Conservation (phyloP, 2,113 vertebrate genomes). For the Numenius arquata region DNA sequence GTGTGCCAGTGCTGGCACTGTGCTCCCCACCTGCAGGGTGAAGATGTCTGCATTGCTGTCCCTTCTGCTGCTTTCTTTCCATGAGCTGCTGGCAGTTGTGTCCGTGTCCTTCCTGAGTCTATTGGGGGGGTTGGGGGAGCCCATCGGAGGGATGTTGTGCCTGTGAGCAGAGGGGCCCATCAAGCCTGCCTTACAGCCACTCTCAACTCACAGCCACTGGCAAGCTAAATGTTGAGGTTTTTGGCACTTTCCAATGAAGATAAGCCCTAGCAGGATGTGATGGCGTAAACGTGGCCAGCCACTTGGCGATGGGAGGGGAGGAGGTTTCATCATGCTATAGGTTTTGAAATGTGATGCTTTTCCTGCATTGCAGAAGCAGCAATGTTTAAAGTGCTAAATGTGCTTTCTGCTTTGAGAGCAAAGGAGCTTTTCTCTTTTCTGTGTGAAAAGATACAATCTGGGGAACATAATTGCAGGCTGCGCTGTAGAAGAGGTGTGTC, state of each 20-base stretch:
- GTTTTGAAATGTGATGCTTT: not conserved
- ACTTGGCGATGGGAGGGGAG: rapidly evolving
- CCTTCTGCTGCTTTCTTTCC: not conserved
- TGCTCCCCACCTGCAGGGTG: not conserved
- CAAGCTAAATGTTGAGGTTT: not conserved
- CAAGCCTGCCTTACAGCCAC: not conserved
- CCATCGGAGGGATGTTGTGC: rapidly evolving
- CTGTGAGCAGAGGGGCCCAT: not conserved
- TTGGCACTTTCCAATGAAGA: not conserved
- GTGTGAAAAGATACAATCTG: not conserved
- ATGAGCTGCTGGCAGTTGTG: not conserved
- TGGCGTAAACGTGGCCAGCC: not conserved
- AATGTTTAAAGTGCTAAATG: not conserved
- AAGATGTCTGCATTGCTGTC: rapidly evolving
- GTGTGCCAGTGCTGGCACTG: not conserved
- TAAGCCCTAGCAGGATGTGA: not conserved
- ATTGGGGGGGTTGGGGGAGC: rapidly evolving
- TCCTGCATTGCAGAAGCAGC: not conserved
- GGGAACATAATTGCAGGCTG: not conserved
- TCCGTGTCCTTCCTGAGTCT: not conserved
- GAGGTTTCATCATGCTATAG: not conserved
- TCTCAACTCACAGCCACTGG: not conserved
- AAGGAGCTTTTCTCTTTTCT: not conserved
- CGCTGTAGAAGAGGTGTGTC: not conserved
- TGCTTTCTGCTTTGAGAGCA: not conserved